Percentiles rank a stretch among this genome's conserved stretches.
Conservation (phyloP, 2,888 invertebrate species). For the Pollenia angustigena region DNA sequence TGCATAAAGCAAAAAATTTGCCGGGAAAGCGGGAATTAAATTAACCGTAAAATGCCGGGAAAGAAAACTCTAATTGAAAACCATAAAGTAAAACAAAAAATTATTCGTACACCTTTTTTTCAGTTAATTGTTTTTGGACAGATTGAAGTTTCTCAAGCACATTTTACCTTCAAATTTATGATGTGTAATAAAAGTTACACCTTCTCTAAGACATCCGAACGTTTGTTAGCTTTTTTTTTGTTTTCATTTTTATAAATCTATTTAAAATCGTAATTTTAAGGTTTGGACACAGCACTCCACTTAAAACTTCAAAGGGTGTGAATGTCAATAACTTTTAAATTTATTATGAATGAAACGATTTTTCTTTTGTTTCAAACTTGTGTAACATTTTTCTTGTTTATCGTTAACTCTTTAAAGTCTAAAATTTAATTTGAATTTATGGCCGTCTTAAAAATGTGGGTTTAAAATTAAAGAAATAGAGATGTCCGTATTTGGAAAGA, state of each 20-base stretch:
- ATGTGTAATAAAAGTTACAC: conserved; percentile 28
- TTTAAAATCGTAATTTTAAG: background rate
- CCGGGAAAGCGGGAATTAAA: no score
- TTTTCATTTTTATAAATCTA: background rate
- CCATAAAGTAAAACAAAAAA: conserved; percentile 1
- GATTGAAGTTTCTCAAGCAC: conserved; percentile 31
- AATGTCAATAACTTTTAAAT: conserved; percentile 31
- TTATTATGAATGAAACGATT: conserved; percentile 1
- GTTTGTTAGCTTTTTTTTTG: conserved; percentile 25
- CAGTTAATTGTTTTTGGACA: background rate
- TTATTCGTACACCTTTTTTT: conserved; percentile 3
- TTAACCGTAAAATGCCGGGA: no score
- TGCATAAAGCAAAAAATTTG: no score
- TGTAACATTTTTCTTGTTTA: background rate
- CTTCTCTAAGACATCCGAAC: background rate
- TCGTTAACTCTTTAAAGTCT: background rate
- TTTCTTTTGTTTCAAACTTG: background rate
- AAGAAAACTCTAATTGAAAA: no score
- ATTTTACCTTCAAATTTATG: conserved; percentile 37
- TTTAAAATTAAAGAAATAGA: background rate
- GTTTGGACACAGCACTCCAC: background rate
- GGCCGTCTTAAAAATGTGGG: conserved; percentile 22
- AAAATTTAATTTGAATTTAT: conserved; percentile 39
- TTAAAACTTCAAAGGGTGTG: conserved; percentile 28
- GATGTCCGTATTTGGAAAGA: conserved; percentile 18